Base-by-base conservation (phyloP, 2,797 vertebrate species). In the Myiotriccus ornatus region DNA sequence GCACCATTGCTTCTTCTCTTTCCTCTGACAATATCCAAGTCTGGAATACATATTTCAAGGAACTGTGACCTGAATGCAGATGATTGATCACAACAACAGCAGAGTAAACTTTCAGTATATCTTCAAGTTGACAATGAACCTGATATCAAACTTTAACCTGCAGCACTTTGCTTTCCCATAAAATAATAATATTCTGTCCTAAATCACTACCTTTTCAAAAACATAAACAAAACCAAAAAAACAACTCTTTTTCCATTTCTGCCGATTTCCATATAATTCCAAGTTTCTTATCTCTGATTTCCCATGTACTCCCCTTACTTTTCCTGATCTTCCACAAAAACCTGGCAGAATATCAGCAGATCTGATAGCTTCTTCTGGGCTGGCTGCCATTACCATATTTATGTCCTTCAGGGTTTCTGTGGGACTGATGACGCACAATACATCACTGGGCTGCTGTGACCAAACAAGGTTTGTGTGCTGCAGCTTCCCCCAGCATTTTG, bases 341-440 rank as follows among this genome's bases (percentile, higher is more conserved):
- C 67, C 71, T 94, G 91, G 80, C 91, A 94, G 59, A 86, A 20
- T 87, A 84, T 85, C 93, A 96, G 85, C 63, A 96, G 91, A 93
- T 90, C 74, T 69, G 83, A 94, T 60, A 73, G 67, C 70, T 93
- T 62, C 77, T 93, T 91, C 85, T 87, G 70, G 95, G 93, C 95
- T 94, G 76, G 43, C 39, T 94, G 95, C 95, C 95, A 95, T 93
- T 91, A 52, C 77, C 87, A 76, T 96, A 91, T 91, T 96, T 76
- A 91, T 77, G 78, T 82, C 77, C 89, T 84, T 91, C 67, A 74
- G 85, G 52, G 63, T 94, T 96, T 94, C 83, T 93, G 80, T 84
- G 94, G 93, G 94, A 76, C 76, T 91, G 93, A 56, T 95, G 94
- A 96, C 19, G n/a, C 83, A 82, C 87, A 88, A 86, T 89, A 76